phyloP scores from a whole-genome alignment of 2,888 invertebrate species.

The Luperina nickerlii region DNA sequence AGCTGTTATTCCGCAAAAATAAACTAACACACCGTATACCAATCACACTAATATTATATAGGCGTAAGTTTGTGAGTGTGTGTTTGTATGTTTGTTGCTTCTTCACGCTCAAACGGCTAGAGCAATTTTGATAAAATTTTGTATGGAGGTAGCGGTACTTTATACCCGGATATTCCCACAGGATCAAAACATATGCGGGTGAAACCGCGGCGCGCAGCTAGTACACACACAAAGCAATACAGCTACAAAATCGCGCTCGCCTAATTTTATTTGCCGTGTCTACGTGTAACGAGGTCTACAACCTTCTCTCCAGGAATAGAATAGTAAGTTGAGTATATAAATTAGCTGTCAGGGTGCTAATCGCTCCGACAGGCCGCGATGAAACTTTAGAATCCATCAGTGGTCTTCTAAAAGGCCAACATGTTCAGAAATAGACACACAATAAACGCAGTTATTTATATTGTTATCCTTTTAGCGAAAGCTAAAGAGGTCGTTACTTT shows the following conservation, averaged over 20 bases:
- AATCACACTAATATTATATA: background rate
- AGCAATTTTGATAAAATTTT: too few relatives aligned
- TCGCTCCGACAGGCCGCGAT: constrained; percentile 89
- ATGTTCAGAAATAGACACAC: constrained; percentile 84
- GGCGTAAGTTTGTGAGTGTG: too few relatives aligned
- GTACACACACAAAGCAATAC: background rate
- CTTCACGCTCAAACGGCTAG: too few relatives aligned
- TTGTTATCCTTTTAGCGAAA: constrained; percentile 85
- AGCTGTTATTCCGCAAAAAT: constrained; percentile 5
- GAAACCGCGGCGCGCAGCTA: too few relatives aligned
- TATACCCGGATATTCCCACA: too few relatives aligned
- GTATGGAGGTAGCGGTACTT: too few relatives aligned
- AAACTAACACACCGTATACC: background rate
- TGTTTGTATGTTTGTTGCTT: too few relatives aligned
- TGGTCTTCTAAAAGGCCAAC: constrained; percentile 86
- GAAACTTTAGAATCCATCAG: constrained; percentile 89
- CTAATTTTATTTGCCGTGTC: constrained; percentile 72
- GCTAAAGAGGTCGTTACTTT: constrained; percentile 77
- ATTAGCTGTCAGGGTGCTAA: constrained; percentile 90
- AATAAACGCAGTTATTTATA: constrained; percentile 84
- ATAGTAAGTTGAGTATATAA: constrained; percentile 89
- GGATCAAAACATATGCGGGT: too few relatives aligned
- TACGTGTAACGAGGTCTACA: constrained; percentile 74
- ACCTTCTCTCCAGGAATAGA: constrained; percentile 84
- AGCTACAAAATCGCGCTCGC: constrained; percentile 32